Evolutionary conservation across 2,797 vertebrate species (phyloP).

Genomic region (Cyprinella venusta): DNA sequence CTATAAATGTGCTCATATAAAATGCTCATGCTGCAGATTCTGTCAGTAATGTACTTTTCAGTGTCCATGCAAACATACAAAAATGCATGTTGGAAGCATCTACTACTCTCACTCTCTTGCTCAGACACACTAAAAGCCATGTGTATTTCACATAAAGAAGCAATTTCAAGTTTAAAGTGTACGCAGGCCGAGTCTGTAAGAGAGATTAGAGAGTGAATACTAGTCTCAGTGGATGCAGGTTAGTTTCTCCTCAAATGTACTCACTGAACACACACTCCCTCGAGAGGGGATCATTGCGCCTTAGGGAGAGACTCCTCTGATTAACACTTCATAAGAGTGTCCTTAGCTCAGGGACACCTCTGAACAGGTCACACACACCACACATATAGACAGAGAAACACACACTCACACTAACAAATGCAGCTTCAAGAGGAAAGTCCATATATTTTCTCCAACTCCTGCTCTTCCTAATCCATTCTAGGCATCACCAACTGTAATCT

Average conservation of each 20-base stretch:
- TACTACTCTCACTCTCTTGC: background rate
- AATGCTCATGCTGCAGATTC: background rate
- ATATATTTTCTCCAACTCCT: background rate
- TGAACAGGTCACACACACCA: slow-evolving; percentile 14
- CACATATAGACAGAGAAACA: slow-evolving; percentile 5
- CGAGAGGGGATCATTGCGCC: background rate
- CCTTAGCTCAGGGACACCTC: slow-evolving; percentile 35
- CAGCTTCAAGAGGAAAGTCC: background rate
- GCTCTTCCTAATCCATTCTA: background rate
- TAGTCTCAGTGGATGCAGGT: slow-evolving; percentile 45
- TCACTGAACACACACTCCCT: slow-evolving; percentile 9
- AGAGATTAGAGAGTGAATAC: slow-evolving; percentile 44
- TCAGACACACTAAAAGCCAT: slow-evolving; percentile 11
- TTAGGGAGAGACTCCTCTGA: slow-evolving; percentile 20
- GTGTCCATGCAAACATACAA: background rate
- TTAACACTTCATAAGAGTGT: slow-evolving; percentile 29
- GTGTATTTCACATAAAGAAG: background rate
- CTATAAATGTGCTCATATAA: background rate
- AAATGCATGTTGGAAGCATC: background rate
- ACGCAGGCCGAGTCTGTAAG: slow-evolving; percentile 11
- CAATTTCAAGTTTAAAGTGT: slow-evolving; percentile 28
- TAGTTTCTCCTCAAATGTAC: slow-evolving; percentile 35
- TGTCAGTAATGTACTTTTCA: background rate
- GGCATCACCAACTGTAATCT: slow-evolving; percentile 21
- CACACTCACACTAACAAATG: slow-evolving; percentile 7